Evolutionary conservation across 64 coral and sea anemone species (phyloP).

Genomic region (Pocillopora damicornis): DNA sequence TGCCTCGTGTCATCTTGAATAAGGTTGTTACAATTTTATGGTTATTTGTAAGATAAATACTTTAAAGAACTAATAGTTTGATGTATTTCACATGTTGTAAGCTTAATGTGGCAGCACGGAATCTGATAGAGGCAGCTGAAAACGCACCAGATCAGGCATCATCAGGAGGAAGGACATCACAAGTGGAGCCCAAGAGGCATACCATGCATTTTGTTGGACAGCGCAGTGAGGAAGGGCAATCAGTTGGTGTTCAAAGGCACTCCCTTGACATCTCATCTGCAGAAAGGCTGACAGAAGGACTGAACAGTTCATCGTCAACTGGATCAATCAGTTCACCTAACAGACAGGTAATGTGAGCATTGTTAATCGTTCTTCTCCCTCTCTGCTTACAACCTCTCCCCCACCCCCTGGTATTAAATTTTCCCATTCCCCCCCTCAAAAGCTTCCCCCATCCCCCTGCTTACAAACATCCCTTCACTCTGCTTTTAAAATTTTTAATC

Average conservation of each 20-base stretch:
- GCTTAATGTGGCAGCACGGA: slow-evolving; percentile 47
- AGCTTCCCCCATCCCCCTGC: no score
- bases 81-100: not conserved
- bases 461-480: no score
- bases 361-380: no score
- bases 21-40: no score
- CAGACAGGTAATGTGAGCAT: not conserved
- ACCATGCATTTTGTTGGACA: slow-evolving; percentile 55
- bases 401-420: no score
- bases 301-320: not conserved
- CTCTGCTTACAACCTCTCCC: no score
- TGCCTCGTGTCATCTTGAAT: no score
- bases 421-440: no score
- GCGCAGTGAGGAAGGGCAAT: not conserved
- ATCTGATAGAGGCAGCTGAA: slow-evolving; percentile 30
- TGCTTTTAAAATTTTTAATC: no score
- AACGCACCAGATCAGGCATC: not conserved
- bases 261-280: slow-evolving; percentile 61
- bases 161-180: not conserved
- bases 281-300: slow-evolving; percentile 41
- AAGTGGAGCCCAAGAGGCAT: slow-evolving; percentile 52
- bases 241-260: slow-evolving; percentile 16
- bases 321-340: not conserved
- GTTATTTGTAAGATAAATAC: no score
- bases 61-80: no score